phyloP scores from a whole-genome alignment of 2,888 invertebrate genomes.

The Argyresthia goedartella region DNA sequence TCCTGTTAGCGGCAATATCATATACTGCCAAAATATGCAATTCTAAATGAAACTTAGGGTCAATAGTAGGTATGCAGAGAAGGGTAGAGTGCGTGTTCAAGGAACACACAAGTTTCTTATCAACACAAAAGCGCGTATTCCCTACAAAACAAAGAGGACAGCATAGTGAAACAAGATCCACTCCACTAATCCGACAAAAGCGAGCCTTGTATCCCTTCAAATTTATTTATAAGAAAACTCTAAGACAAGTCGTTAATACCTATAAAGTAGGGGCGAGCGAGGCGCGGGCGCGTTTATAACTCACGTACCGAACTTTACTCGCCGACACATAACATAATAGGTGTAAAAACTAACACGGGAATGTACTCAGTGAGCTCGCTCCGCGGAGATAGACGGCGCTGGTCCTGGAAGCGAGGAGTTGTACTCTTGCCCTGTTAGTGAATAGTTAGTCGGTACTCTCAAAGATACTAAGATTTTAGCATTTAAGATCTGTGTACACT shows the following conservation, averaged over 20 bases:
- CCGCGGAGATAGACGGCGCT: slow-evolving; percentile 51
- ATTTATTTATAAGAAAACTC: slow-evolving; percentile 73
- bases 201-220: slow-evolving; percentile 72
- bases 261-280: slow-evolving; percentile 71
- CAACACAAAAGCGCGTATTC: slow-evolving; percentile 27
- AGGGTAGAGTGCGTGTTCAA: no score
- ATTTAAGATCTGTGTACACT: no score
- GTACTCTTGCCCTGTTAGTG: no score
- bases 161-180: slow-evolving; percentile 71
- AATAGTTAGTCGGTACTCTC: no score
- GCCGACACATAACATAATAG: slow-evolving; percentile 72
- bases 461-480: no score
- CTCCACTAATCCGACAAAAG: slow-evolving; percentile 71
- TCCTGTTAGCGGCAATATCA: no score
- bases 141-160: slow-evolving; percentile 49
- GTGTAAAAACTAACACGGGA: slow-evolving; percentile 72
- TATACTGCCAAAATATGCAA: no score
- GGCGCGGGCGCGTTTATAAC: slow-evolving; percentile 71
- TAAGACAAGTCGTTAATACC: slow-evolving; percentile 72
- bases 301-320: slow-evolving; percentile 72
- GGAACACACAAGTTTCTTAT: no score
- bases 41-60: no score
- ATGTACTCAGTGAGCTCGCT: slow-evolving; percentile 62
- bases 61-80: no score
- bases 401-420: no score